Evolutionary conservation across 2,113 vertebrate genomes (phyloP).

Genomic region (Microcebus ravelobensis): DNA sequence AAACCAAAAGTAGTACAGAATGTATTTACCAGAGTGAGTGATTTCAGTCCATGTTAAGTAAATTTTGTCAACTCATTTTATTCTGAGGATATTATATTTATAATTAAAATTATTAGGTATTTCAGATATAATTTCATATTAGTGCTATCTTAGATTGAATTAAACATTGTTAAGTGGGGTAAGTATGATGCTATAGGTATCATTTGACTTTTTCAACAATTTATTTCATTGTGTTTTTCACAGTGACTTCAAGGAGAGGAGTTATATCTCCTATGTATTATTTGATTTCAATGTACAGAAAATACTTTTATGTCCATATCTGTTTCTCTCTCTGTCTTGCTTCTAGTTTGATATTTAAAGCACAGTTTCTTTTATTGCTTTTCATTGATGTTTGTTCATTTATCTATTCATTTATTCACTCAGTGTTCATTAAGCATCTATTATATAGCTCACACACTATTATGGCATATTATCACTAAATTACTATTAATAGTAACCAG

Average conservation of each 20-base stretch:
- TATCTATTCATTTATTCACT: neutral
- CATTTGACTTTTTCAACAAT: neutral
- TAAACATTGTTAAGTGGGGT: neutral
- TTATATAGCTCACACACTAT: neutral
- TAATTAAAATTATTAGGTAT: slow-evolving; percentile 27
- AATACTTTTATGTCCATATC: neutral
- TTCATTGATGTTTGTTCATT: neutral
- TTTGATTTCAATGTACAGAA: slow-evolving; percentile 10
- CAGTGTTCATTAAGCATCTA: neutral
- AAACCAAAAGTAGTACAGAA: slow-evolving; percentile 44
- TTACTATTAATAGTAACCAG: neutral
- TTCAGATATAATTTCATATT: neutral
- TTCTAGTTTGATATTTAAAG: neutral
- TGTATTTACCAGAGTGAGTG: neutral
- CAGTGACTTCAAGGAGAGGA: neutral
- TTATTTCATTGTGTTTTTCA: slow-evolving; percentile 38
- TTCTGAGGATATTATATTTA: slow-evolving; percentile 6
- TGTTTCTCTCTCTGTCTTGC: neutral
- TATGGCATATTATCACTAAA: neutral
- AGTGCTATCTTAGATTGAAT: neutral
- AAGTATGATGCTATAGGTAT: neutral
- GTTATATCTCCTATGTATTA: neutral
- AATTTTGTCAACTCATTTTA: slow-evolving; percentile 8
- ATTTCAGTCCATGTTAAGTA: neutral
- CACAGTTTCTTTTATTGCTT: neutral